Evolutionary conservation across 2,888 invertebrate species (phyloP).

Genomic region (Orthosia cruda): DNA sequence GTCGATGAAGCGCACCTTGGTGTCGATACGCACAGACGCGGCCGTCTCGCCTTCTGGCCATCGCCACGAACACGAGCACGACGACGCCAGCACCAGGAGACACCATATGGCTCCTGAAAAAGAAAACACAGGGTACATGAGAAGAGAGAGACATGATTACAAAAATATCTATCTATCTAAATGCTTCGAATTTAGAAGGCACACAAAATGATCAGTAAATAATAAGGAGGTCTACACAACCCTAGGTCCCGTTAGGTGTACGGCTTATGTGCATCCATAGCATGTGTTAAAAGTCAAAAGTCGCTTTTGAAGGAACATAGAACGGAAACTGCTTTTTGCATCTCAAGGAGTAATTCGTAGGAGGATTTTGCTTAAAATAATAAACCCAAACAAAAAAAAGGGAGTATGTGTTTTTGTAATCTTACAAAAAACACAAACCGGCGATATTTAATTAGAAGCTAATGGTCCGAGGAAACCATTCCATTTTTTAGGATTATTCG

Average conservation of each 20-base stretch:
- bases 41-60: constrained; percentile 79
- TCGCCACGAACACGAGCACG: constrained; percentile 77
- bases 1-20: constrained; percentile 84
- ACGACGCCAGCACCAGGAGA: constrained; percentile 61
- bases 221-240: too few relatives aligned
- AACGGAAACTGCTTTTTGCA: not conserved
- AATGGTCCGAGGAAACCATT: constrained; percentile 55
- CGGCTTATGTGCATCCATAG: too few relatives aligned
- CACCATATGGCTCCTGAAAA: constrained; percentile 59
- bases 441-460: constrained; percentile 39
- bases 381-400: constrained; percentile 25
- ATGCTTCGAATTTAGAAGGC: too few relatives aligned
- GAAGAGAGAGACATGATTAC: not conserved
- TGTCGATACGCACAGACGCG: constrained; percentile 81
- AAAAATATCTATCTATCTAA: too few relatives aligned
- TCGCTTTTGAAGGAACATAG: not conserved
- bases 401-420: constrained; percentile 34
- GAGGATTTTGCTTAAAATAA: not conserved
- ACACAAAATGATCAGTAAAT: too few relatives aligned
- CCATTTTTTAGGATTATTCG: constrained; percentile 29
- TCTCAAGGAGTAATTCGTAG: not conserved
- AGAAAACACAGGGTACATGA: not conserved
- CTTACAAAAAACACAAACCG: constrained; percentile 27
- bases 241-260: too few relatives aligned
- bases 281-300: not conserved